Base-by-base conservation (phyloP, 2,797 vertebrate species). In the Tolypeutes matacus region DNA sequence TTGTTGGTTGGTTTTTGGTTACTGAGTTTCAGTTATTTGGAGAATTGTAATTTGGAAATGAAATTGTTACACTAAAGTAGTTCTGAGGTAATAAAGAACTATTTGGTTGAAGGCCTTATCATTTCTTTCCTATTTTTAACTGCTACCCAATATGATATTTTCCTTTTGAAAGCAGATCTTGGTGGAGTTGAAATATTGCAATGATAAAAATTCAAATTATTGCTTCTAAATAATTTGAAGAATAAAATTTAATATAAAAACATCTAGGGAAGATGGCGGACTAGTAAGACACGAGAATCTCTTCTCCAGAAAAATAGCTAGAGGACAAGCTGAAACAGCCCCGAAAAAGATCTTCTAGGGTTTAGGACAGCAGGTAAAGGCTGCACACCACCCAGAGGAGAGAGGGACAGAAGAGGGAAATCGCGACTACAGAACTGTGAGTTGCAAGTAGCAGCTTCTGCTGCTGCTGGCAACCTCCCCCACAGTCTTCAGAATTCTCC, bases 111-210 rank as follows among this genome's bases (percentile, higher is more conserved):
- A 62, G 42, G 1, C 23, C 36, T 51, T 7, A 65, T 95, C 5
- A 60, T 72, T 69, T 69, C n/a, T 20, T 94, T 89, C 49, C 49
- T 62, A 77, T 89, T 96, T 86, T 96, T 92, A 89, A 95, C 13
- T 81, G 51, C 58, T 80, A 76, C 15, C 58, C 69, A 70, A 91
- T 18, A 70, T 9, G 83, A 53, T 7, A 81, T 69, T 91, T 94
- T 93, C 36, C 65, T 85, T 93, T 89, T 82, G 46, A 53, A 96
- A 82, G 42, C 49, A 86, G 36, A 86, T 60, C 69, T 89, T 72
- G 21, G 27, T 81, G 8, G 46, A 46, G 11, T 9, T 46, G 46
- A 46, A 46, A 46, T 46, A 46, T 46, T 46, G 46, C 46, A 46
- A 46, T 46, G 46, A 46, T 46, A 46, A 6, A 46, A 46, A 46